Evolutionary conservation across 2,797 vertebrate genomes (phyloP).

Genomic region (Schizopygopsis malacanthus): DNA sequence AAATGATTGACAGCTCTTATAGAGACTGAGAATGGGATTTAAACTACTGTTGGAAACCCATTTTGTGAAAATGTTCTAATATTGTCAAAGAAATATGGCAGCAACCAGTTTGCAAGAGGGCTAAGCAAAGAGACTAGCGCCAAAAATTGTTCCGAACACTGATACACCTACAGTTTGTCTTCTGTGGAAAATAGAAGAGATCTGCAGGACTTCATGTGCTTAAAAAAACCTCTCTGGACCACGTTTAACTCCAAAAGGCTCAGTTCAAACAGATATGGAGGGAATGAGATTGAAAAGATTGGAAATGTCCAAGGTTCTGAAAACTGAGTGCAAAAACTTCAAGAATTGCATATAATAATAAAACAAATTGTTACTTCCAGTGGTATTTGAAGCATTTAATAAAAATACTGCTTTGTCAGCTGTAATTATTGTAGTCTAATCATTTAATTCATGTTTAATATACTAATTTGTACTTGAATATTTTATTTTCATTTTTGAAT

Average conservation of each 20-base stretch:
- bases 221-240: background rate
- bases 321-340: background rate
- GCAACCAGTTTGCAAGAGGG: background rate
- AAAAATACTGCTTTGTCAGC: background rate
- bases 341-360: background rate
- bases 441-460: constrained; percentile 36
- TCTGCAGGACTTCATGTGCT: constrained; percentile 6
- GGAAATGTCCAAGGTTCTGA: background rate
- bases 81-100: background rate
- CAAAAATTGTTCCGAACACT: background rate
- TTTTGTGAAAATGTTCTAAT: constrained; percentile 19
- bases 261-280: background rate
- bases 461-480: constrained; percentile 47
- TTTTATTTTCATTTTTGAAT: constrained; percentile 46
- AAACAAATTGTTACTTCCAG: background rate
- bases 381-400: constrained; percentile 34
- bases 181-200: constrained; percentile 10
- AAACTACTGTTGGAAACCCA: background rate
- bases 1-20: constrained; percentile 9
- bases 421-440: constrained; percentile 36
- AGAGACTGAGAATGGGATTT: constrained; percentile 9
- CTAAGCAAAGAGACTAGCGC: background rate
- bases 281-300: background rate
- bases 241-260: constrained; percentile 23
- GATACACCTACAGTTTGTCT: background rate